Evolutionary conservation across 2,113 vertebrate genomes (phyloP).

Genomic region (Catharus fuscescens): DNA sequence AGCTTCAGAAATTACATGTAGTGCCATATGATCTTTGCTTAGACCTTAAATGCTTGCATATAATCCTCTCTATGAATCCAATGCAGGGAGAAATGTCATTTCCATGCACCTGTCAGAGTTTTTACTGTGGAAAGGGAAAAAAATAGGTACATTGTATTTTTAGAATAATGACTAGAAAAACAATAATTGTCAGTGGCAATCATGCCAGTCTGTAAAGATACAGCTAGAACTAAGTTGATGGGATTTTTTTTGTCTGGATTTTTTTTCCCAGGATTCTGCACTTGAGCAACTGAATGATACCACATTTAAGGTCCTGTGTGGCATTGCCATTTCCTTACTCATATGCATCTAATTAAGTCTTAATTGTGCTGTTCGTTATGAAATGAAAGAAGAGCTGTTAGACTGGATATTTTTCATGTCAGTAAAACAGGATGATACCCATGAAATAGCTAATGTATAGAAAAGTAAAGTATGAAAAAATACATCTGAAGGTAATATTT

Average conservation of each 20-base stretch:
- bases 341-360: conserved; percentile 72
- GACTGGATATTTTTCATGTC: conserved; percentile 32
- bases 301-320: conserved; percentile 63
- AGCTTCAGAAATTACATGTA: neutral
- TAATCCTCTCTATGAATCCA: conserved; percentile 7
- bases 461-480: neutral
- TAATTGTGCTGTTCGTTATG: conserved; percentile 66
- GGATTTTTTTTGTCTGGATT: neutral
- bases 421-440: conserved; percentile 14
- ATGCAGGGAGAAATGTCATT: neutral
- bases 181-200: conserved; percentile 47
- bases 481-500: conserved; percentile 4
- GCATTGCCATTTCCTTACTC: conserved; percentile 55
- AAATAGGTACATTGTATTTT: neutral
- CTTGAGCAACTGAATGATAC: conserved; percentile 59
- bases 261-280: neutral
- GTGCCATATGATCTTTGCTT: neutral
- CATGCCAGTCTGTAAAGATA: conserved; percentile 43
- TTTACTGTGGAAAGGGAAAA: neutral
- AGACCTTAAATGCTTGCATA: neutral
- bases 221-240: conserved; percentile 53
- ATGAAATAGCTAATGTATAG: conserved; percentile 6
- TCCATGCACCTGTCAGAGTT: conserved; percentile 57
- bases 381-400: conserved; percentile 68
- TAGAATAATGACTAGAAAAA: conserved; percentile 33